Evolutionary conservation across 2,113 vertebrate genomes (phyloP).

Genomic region (Pimephales promelas): DNA sequence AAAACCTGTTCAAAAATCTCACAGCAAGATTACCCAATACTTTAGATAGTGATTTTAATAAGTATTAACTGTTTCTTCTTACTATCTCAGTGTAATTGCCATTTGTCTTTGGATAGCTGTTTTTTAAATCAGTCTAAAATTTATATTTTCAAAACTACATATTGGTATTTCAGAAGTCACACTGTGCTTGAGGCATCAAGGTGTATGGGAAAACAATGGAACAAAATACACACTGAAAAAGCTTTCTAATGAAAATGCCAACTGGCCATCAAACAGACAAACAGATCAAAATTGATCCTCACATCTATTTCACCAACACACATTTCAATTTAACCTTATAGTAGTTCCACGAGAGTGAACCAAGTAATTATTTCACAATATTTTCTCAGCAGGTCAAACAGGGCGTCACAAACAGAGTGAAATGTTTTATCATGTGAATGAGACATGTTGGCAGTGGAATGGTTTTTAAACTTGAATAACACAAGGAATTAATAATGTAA

Average conservation of each 20-base stretch:
- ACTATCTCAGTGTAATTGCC: not conserved
- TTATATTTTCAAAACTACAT: not conserved
- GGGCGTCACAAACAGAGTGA: not conserved
- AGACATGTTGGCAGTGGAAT: too few relatives aligned
- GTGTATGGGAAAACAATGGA: not conserved
- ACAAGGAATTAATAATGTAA: too few relatives aligned
- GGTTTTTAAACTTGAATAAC: too few relatives aligned
- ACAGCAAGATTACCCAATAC: conserved; percentile 20
- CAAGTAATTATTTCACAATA: not conserved
- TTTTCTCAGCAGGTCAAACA: not conserved
- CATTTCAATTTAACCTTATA: not conserved
- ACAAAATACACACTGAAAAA: not conserved
- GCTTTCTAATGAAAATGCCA: not conserved
- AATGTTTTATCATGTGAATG: not conserved
- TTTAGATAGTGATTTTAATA: not conserved
- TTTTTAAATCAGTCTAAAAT: not conserved
- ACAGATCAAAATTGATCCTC: not conserved
- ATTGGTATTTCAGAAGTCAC: not conserved
- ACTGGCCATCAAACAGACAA: not conserved
- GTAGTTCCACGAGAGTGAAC: not conserved
- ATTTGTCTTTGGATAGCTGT: not conserved
- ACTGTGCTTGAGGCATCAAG: not conserved
- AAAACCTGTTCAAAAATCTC: conserved; percentile 35
- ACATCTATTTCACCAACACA: not conserved
- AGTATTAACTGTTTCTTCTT: not conserved